Evolutionary conservation across 2,113 vertebrate genomes (phyloP), one percentile per base, ranked within the genome.

Genomic region (Gallinago paraguaiae): DNA sequence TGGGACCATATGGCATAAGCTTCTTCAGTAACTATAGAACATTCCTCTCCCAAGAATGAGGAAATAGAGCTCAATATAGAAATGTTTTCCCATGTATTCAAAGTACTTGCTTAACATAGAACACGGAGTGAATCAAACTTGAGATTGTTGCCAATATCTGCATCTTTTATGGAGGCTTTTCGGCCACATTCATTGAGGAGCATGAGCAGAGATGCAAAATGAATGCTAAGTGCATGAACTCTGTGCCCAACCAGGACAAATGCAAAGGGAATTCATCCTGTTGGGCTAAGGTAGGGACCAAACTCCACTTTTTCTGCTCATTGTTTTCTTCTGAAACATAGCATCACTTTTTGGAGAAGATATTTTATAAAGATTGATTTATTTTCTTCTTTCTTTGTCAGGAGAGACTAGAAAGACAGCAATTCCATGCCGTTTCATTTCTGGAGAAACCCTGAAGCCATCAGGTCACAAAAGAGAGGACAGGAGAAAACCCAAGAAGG

Each of bases 1-100:
- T 96, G 95, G 89, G 41, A 95, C 93, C 96, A 96, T 95, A 94
- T 95, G 96, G 90, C 63, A 46, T 37, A 77, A 91, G 54, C 16
- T 94, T 79, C 91, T 79, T 72, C 56, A 72, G 70, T 68, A 91
- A 85, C 89, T 85, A 41, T 24, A 76, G 74, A 95, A 91, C n/a
- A 33, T 69, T 82, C 53, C 45, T 87, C 67, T 90, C 78, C 70
- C 16, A 33, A 82, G 82, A 92, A 90, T 51, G 70, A 87, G 84
- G 78, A 92, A 75, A 60, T 11, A 81, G 31, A 76, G 50, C 48
- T 82, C 6, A 9, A 61, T 65, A 90, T 30, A 54, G 70, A 90
- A 85, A 77, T 28, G 19, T 82, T 94, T 92, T 85, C 53, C 54
- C 41, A 70, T 90, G 90, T 54, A 77, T 65, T 84, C n/a, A 31